phyloP scores from a whole-genome alignment of 1,140 invertebrate genomes.

The Wasmannia auropunctata region DNA sequence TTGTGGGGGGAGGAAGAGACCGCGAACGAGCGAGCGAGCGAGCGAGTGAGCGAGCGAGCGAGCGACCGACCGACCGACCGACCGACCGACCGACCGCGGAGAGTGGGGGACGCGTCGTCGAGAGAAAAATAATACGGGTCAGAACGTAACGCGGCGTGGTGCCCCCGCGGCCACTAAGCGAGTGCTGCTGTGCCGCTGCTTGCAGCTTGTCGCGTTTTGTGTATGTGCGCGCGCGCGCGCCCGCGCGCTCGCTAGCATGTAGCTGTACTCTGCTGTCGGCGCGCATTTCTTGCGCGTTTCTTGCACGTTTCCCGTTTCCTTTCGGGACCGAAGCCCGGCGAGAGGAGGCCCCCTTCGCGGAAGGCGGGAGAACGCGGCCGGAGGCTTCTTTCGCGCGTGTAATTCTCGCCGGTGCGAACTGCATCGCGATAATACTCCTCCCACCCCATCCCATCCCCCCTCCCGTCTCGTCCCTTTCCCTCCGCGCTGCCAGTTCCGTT shows the following conservation, averaged over 20 bases:
- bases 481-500: neutral
- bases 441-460: no score
- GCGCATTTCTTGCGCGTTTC: neutral
- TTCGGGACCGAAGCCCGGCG: neutral
- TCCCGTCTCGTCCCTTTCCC: neutral
- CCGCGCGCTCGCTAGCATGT: no score
- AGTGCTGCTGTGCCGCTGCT: conserved; percentile 23
- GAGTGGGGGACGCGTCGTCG: conserved; percentile 10
- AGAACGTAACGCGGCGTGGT: conserved; percentile 40
- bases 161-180: conserved; percentile 54
- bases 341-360: neutral
- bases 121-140: conserved; percentile 55
- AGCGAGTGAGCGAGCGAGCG: no score
- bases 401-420: neutral
- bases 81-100: no score
- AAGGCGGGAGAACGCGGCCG: neutral
- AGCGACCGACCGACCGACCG: no score
- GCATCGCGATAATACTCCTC: neutral
- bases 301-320: conserved; percentile 32
- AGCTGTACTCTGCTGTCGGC: no score
- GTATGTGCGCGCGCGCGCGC: neutral
- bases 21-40: no score
- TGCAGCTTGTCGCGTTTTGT: neutral
- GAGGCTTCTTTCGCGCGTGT: neutral
- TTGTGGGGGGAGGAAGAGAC: neutral